Evolutionary conservation across 92 coral and sea anemone species (phyloP), one percentile per base, ranked within the genome.

Genomic region (Actinernus sp.): DNA sequence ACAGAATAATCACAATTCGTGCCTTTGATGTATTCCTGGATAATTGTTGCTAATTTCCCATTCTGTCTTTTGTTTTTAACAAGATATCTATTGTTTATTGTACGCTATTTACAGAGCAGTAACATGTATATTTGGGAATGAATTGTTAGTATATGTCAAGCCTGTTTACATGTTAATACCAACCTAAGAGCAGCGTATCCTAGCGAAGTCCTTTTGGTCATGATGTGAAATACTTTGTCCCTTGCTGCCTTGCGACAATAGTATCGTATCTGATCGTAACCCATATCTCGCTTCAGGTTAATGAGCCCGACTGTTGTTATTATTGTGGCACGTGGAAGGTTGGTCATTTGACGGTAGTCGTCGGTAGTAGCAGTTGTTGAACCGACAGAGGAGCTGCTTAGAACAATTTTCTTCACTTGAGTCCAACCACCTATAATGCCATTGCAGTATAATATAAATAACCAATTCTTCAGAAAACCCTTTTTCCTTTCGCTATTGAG

Each of bases 171-270:
- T n/a, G n/a, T n/a, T n/a, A n/a, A n/a, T n/a, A n/a, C n/a, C n/a
- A n/a, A 80, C 61, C 56, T 56, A 21, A 81, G 54, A 24, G 71
- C 88, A 1, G 21, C 63, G 22, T 30, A 11, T 32, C 82, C 82
- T 32, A 13, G 17, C 13, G 36, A 31, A 21, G 71, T 18, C 5
- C n/a, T 34, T 26, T 22, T 58, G 33, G 76, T 81, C 82, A 63
- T 73, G 48, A 81, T 81, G 46, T 81, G 88, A 55, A 81, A 57
- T 21, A 57, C 70, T 56, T 82, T 41, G 8, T 53, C 65, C 24
- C 19, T 58, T 11, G 33, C 20, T 26, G 32, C 49, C 29, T 73
- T 73, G 9, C 40, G 48, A 25, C 88, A 82, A 59, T 64, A 73
- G 61, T 41, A 73, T 11, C 80, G 66, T 7, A 79, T 24, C 40